Conservation (phyloP, 2,797 vertebrate species). For the Eulemur mongoz region DNA sequence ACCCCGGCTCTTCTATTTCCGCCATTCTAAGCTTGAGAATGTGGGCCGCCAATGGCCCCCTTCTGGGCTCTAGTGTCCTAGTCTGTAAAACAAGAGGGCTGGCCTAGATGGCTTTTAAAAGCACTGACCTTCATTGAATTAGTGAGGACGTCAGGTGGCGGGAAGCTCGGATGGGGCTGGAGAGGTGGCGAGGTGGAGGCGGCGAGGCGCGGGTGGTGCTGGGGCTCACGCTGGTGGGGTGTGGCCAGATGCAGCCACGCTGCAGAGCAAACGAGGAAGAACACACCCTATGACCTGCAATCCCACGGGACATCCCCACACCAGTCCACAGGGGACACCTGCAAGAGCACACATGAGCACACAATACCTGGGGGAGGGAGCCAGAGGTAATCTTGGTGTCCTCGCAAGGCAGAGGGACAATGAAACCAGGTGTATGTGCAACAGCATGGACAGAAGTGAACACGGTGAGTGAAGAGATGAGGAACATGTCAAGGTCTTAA, state of each 20-base stretch:
- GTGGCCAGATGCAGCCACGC: not conserved
- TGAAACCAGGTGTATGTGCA: not conserved
- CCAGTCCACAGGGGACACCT: not conserved
- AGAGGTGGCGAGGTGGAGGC: not conserved
- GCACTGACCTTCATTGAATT: not conserved
- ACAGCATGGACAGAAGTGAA: not conserved
- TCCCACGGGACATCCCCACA: not conserved
- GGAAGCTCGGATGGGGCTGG: not conserved
- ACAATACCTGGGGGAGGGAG: not conserved
- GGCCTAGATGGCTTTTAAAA: not conserved
- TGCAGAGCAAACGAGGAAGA: not conserved
- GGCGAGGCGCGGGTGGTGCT: not conserved
- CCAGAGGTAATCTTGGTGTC: not conserved
- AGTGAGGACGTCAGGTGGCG: not conserved
- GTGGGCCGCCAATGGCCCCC: not conserved
- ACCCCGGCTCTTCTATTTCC: not conserved
- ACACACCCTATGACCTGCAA: not conserved
- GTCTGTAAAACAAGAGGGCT: not conserved
- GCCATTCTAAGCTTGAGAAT: not conserved
- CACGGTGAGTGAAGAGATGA: not conserved
- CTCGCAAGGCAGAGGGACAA: not conserved
- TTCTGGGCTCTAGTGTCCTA: not conserved
- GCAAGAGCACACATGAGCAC: rapidly evolving
- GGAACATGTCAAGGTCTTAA: not conserved
- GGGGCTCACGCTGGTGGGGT: not conserved